Conservation (phyloP, 2,797 vertebrate species). For the Malurus splendens region DNA sequence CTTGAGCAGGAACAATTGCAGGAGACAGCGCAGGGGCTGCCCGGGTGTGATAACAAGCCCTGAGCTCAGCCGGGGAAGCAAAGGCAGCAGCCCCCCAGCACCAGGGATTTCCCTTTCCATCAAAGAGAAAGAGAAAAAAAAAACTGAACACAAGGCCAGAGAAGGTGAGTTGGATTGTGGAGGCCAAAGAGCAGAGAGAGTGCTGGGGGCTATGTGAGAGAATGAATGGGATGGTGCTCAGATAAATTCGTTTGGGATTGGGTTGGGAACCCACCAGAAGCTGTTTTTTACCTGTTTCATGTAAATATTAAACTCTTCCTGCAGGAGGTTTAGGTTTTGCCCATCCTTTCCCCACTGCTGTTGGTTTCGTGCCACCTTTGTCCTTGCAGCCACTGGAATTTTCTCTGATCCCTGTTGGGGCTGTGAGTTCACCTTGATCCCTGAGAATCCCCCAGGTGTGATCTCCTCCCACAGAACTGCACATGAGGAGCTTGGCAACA, state of each 20-base stretch:
- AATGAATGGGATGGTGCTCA: neutral
- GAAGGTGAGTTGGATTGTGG: neutral
- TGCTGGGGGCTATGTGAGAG: neutral
- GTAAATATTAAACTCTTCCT: neutral
- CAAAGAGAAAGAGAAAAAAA: neutral
- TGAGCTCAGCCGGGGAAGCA: neutral
- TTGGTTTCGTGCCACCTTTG: rapidly evolving
- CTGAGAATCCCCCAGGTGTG: rapidly evolving
- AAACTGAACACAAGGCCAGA: neutral
- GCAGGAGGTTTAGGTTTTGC: neutral
- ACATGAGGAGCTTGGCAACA: neutral
- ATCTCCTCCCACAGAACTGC: rapidly evolving
- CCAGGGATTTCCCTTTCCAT: neutral
- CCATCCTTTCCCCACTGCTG: rapidly evolving
- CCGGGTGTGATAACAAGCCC: neutral
- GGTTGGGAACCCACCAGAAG: neutral
- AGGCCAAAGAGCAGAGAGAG: neutral
- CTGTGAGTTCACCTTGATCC: neutral
- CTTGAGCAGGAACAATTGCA: slow-evolving; percentile 42
- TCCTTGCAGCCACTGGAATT: neutral
- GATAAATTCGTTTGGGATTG: rapidly evolving
- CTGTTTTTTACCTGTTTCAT: rapidly evolving
- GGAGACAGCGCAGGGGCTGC: slow-evolving; percentile 31
- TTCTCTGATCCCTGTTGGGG: neutral
- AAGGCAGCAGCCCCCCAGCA: neutral